phyloP scores from a whole-genome alignment of 2,888 invertebrate genomes.

The Zaprionus obscuricornis region DNA sequence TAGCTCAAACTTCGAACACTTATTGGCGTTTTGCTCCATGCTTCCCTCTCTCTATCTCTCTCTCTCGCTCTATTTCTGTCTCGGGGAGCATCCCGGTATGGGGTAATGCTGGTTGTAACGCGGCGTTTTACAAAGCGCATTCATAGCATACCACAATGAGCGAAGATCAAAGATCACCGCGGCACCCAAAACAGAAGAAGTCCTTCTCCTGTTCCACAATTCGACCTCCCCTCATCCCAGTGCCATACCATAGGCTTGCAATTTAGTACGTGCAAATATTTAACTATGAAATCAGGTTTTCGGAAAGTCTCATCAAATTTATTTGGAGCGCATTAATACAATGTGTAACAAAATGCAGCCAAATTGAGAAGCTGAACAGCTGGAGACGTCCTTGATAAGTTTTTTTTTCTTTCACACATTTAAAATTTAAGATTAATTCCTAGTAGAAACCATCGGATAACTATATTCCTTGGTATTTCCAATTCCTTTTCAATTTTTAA shows the following conservation, averaged over 20 bases:
- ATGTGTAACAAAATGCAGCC: slow-evolving; percentile 52
- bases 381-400: slow-evolving; percentile 38
- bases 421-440: not conserved
- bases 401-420: slow-evolving; percentile 5
- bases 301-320: slow-evolving; percentile 27
- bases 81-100: slow-evolving; percentile 3
- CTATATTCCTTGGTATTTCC: not conserved
- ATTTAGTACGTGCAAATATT: slow-evolving; percentile 68
- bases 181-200: slow-evolving; percentile 66
- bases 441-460: not conserved
- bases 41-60: not conserved
- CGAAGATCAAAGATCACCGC: slow-evolving; percentile 75
- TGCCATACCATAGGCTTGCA: slow-evolving; percentile 31
- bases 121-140: slow-evolving; percentile 77
- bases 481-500: not conserved
- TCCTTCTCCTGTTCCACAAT: slow-evolving; percentile 10
- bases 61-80: too few species aligned
- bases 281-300: slow-evolving; percentile 72
- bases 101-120: slow-evolving; percentile 57
- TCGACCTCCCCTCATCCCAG: slow-evolving; percentile 10
- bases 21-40: slow-evolving; percentile 66
- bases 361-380: slow-evolving; percentile 12
- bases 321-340: slow-evolving; percentile 43
- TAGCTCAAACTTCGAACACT: slow-evolving; percentile 73
- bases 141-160: slow-evolving; percentile 55